A percentile compares a stretch with the other conserved stretches of the same genome.
phyloP scores from a whole-genome alignment of 1,140 invertebrate species.

The Zaprionus nigranus region DNA sequence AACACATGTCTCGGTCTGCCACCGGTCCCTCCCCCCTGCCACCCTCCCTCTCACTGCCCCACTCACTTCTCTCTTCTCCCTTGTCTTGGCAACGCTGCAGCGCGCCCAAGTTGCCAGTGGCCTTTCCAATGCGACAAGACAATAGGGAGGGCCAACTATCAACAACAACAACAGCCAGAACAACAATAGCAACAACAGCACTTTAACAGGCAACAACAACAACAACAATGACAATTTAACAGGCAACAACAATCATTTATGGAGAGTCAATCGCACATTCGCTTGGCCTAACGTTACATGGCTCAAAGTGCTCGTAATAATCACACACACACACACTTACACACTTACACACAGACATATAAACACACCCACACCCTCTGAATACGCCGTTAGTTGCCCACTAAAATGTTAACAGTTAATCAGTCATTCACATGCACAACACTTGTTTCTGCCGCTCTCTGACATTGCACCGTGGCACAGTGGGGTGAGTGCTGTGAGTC shows the following conservation, averaged over 20 bases:
- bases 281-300: slow-evolving; percentile 31
- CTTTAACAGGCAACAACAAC: no score
- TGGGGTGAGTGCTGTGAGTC: slow-evolving; percentile 30
- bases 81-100: slow-evolving; percentile 1
- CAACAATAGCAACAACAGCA: not conserved
- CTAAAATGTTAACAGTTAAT: slow-evolving; percentile 40
- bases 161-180: not conserved
- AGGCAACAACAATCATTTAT: slow-evolving; percentile 22
- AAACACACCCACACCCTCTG: not conserved
- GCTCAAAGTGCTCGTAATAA: slow-evolving; percentile 22
- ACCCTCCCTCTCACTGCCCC: not conserved
- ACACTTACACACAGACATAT: slow-evolving; percentile 16
- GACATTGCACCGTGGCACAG: slow-evolving; percentile 51
- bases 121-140: slow-evolving; percentile 52
- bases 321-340: slow-evolving; percentile 5
- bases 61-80: slow-evolving; percentile 12
- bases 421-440: slow-evolving; percentile 57
- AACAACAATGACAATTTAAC: no score
- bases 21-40: slow-evolving; percentile 7
- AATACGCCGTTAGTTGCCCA: slow-evolving; percentile 17
- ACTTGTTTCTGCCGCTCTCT: slow-evolving; percentile 46
- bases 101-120: slow-evolving; percentile 46
- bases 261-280: slow-evolving; percentile 47
- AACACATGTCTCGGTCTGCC: slow-evolving; percentile 8
- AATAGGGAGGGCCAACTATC: slow-evolving; percentile 34